Evolutionary conservation across 2,113 vertebrate species (phyloP).

Genomic region (Limanda limanda): DNA sequence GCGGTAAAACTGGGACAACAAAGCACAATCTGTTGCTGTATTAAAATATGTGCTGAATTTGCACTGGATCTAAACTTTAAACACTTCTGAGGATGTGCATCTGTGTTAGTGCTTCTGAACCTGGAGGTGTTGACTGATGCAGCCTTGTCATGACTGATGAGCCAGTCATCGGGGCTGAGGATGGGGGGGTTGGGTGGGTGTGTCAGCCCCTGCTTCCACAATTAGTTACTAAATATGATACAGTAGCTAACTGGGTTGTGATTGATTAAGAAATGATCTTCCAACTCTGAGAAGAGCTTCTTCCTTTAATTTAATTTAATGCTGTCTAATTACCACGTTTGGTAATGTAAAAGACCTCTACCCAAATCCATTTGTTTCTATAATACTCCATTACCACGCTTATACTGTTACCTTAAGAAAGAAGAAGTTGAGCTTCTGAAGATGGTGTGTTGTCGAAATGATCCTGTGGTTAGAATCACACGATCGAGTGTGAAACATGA

Average conservation of each 20-base stretch:
- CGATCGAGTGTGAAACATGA: background rate
- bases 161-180: slow-evolving; percentile 22
- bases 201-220: background rate
- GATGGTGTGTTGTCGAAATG: no score
- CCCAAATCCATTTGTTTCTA: no score
- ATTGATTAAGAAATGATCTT: background rate
- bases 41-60: background rate
- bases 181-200: background rate
- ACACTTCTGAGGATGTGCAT: background rate
- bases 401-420: background rate
- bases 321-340: background rate
- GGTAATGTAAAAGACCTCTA: background rate
- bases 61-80: background rate
- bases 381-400: no score
- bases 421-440: no score
- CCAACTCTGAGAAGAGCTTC: background rate
- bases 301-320: background rate
- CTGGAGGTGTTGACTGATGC: slow-evolving; percentile 23
- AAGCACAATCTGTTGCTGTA: slow-evolving; percentile 12
- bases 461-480: background rate
- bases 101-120: background rate
- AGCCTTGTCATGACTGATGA: slow-evolving; percentile 44
- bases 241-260: background rate
- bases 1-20: slow-evolving; percentile 31
- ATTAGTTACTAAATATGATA: slow-evolving; percentile 9